Evolutionary conservation across 2,888 invertebrate species (phyloP), one percentile per base, ranked within the genome.

Genomic region (Rotaria magnacalcarata): DNA sequence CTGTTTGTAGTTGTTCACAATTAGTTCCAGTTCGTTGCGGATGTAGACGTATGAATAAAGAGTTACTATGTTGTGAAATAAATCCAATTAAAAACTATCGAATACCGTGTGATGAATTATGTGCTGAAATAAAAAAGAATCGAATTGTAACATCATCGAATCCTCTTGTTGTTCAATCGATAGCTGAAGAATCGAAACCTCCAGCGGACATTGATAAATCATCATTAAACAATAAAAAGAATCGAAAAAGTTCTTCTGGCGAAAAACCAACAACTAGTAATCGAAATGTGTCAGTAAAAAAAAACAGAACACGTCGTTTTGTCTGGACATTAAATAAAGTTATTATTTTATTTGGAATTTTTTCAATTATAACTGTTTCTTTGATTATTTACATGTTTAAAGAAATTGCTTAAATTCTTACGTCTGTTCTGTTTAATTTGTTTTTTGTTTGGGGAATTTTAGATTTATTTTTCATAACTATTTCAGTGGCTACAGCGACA

Each of bases 1-100:
- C 88, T 21, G 91, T 93, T 10, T 93, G 94, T 87, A 90, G 91
- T 0, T 96, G 96, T 90, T 93, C 93, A 86, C 95, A 95, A 89
- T 95, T 95, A 90, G 93, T 95, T 0, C 95, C 94, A 90, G 91
- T 95, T 0, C 92, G 93, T 87, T 96, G 96, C 89, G 91, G 92
- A 56, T 96, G 96, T 90, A 94, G 94, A 88, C 93, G 94, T 87
- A 91, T 94, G 14, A 95, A 94, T 90, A 93, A 93, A 89, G 94
- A 95, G 88, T 92, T 94, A 87, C 92, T 93, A 0, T 95, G 95
- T 89, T 88, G 88, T 87, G 84, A 85, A 52, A 67, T 52, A 8
- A 86, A 84, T 52, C 14, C 27, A 34, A 84, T 19, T 74, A 60
- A 84, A n/a, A 86, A 67, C 8, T 84, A 67, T 86, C 24, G 84